phyloP scores from a whole-genome alignment of 2,888 invertebrate genomes.

The Capitulum mitella region DNA sequence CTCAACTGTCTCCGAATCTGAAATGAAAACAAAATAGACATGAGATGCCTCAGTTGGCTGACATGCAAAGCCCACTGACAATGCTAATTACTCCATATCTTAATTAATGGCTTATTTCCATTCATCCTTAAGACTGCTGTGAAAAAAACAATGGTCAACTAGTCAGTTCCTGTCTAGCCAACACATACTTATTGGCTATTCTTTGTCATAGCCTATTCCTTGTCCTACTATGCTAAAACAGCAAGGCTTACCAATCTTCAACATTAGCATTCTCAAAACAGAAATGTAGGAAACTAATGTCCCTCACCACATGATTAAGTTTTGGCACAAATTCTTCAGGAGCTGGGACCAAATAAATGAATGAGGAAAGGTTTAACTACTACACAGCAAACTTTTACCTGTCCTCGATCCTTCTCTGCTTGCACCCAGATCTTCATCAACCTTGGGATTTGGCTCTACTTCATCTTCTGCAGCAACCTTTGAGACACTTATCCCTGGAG shows the following conservation, averaged over 20 bases:
- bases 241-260: too few relatives aligned
- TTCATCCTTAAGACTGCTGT: too few relatives aligned
- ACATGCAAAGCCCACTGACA: too few relatives aligned
- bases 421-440: constrained; percentile 72
- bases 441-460: constrained; percentile 43
- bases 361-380: too few relatives aligned
- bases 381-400: too few relatives aligned
- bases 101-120: not conserved
- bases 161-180: not conserved
- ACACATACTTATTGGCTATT: not conserved
- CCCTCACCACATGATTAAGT: too few relatives aligned
- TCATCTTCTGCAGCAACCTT: constrained; percentile 13
- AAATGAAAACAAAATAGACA: constrained; percentile 13
- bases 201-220: too few relatives aligned
- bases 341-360: too few relatives aligned
- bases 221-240: too few relatives aligned
- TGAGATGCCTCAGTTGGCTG: not conserved
- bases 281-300: not conserved
- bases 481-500: not conserved
- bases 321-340: too few relatives aligned
- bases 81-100: not conserved
- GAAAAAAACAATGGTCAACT: not conserved
- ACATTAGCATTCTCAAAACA: too few relatives aligned
- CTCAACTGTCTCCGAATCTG: constrained; percentile 48
- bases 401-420: constrained; percentile 83